Base-by-base conservation (phyloP, 2,113 vertebrate genomes). In the Psilopsiagon aymara region DNA sequence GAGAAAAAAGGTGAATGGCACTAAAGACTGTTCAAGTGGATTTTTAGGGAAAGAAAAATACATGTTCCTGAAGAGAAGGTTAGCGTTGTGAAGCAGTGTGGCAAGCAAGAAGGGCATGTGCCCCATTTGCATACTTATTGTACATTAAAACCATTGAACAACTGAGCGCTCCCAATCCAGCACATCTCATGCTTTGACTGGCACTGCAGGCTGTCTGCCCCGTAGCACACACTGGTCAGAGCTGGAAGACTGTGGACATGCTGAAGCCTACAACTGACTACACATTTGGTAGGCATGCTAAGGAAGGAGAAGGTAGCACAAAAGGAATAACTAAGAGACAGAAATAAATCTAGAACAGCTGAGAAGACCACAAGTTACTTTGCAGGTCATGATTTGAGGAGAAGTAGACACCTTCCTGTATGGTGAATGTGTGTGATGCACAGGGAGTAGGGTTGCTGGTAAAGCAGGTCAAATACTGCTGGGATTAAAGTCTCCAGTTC, bases 1-100 rank as follows among this genome's bases (percentile, higher is more conserved):
- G 7, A 69, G 11, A 37, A 69, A 55, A 88, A 53, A 4, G n/a
- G 12, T 66, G 27, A 71, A 68, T 1, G 4, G 10, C 47, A 79
- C 24, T 1, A 0, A 37, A 82, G 10, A 4, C 19, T 2, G 0
- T 39, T 49, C 46, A 76, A 86, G 10, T 11, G 20, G 6, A 23
- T 83, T 80, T 59, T 88, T 27, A 62, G 55, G 44, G 18, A 21
- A 8, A 51, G 24, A 81, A 44, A 68, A 39, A 17, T 5, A 3
- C 5, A 7, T 24, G 17, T 29, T 76, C 67, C 31, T 68, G 23
- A 78, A 73, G 4, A 71, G 27, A 24, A 76, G 43, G 21, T 11
- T 41, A 81, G 31, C 13, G 10, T 33, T 18, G 18, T 1, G 1
- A 77, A 35, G 13, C 43, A 68, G 47, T 24, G 39, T n/a, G 27